Conservation (phyloP, 2,888 invertebrate species). For the Stenoptilia bipunctidactyla region DNA sequence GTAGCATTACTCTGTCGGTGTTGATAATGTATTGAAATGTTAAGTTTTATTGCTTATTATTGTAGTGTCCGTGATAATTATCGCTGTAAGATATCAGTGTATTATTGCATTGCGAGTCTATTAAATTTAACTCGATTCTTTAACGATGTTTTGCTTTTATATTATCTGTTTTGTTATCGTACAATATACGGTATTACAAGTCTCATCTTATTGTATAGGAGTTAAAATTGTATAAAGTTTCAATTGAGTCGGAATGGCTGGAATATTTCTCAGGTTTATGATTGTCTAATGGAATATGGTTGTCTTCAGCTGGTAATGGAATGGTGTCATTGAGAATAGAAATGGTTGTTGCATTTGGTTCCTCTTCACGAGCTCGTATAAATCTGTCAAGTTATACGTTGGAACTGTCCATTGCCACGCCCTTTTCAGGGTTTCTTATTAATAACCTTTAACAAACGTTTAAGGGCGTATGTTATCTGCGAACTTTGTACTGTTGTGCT, state of each 20-base stretch:
- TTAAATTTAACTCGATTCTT: conserved; percentile 36
- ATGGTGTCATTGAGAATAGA: too few species aligned
- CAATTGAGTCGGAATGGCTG: too few species aligned
- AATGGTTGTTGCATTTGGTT: too few species aligned
- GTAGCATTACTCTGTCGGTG: background rate
- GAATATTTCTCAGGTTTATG: too few species aligned
- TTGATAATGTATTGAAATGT: conserved; percentile 44
- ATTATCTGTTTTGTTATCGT: conserved; percentile 29
- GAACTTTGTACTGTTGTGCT: too few species aligned
- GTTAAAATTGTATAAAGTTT: conserved; percentile 11
- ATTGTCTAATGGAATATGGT: too few species aligned
- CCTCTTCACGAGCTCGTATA: background rate
- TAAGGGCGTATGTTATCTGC: too few species aligned
- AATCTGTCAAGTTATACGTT: background rate
- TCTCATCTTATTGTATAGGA: too few species aligned
- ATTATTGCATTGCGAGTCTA: conserved; percentile 37
- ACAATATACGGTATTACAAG: too few species aligned
- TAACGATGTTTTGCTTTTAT: conserved; percentile 57
- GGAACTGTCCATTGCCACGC: background rate
- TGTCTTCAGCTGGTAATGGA: too few species aligned
- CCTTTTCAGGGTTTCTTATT: background rate
- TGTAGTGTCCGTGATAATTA: conserved; percentile 9
- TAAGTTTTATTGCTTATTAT: conserved; percentile 19
- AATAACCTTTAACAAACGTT: background rate
- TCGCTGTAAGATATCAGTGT: conserved; percentile 13